phyloP scores from a whole-genome alignment of 2,797 vertebrate genomes.

The Fringilla coelebs region DNA sequence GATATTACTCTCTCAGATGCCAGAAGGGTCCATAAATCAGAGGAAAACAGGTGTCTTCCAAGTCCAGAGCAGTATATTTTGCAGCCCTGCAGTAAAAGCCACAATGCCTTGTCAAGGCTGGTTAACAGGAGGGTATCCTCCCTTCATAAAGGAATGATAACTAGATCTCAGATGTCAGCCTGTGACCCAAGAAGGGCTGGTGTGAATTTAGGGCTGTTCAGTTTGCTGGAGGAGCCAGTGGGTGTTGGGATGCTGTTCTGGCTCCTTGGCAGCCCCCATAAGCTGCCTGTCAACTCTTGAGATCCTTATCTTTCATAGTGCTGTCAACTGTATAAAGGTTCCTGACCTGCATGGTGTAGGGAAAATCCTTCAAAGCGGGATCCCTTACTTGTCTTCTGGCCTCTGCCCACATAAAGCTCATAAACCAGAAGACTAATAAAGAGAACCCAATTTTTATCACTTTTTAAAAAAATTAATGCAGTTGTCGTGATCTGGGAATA shows the following conservation, averaged over 20 bases:
- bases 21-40: slow-evolving; percentile 48
- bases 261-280: not conserved
- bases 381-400: slow-evolving; percentile 12
- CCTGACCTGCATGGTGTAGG: not conserved
- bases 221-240: not conserved
- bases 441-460: not conserved
- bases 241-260: not conserved
- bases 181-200: not conserved
- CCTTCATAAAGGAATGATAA: slow-evolving; percentile 38
- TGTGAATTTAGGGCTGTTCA: not conserved
- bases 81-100: slow-evolving; percentile 10
- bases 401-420: not conserved
- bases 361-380: not conserved
- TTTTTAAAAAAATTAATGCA: not conserved
- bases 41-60: slow-evolving; percentile 49
- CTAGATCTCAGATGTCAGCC: slow-evolving; percentile 22
- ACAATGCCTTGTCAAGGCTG: slow-evolving; percentile 1
- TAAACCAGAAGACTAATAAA: slow-evolving; percentile 42
- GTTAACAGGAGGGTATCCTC: slow-evolving; percentile 30
- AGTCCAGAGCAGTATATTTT: slow-evolving; percentile 26
- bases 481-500: not conserved
- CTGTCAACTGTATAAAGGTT: not conserved
- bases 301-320: not conserved
- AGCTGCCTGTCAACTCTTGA: not conserved
- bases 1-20: slow-evolving; percentile 24